A percentile compares a stretch with the other conserved stretches of the same genome.
Evolutionary conservation across 2,113 vertebrate species (phyloP).

Genomic region (Podiceps cristatus): DNA sequence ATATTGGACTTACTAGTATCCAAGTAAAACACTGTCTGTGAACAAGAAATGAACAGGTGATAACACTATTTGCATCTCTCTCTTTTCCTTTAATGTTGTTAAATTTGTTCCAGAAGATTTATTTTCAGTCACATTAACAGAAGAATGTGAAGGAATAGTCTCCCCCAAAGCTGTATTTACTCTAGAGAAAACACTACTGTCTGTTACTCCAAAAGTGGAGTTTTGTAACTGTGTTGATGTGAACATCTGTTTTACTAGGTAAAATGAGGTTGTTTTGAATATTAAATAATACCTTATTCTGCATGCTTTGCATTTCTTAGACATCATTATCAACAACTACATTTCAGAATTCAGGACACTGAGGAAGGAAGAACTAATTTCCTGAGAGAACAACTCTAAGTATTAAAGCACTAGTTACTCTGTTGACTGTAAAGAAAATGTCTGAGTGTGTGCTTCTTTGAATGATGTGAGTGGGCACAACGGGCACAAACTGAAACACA

Average conservation of each 20-base stretch:
- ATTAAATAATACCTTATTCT: background rate
- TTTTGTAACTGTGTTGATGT: background rate
- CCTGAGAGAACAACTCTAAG: background rate
- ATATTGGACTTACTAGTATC: constrained; percentile 3
- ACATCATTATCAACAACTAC: background rate
- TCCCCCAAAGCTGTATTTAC: background rate
- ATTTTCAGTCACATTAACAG: constrained; percentile 45
- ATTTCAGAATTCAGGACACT: background rate
- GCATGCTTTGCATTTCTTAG: background rate
- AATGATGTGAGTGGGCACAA: background rate
- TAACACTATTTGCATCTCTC: background rate
- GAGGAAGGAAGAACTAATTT: background rate
- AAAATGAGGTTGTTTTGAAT: background rate
- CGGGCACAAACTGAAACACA: background rate
- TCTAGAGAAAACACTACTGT: background rate
- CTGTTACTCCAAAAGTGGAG: background rate
- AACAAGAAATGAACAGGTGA: constrained; percentile 51
- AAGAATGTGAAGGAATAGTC: constrained; percentile 39
- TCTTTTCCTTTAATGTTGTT: constrained; percentile 32
- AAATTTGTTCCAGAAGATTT: constrained; percentile 21
- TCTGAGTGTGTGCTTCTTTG: background rate
- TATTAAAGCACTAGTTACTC: background rate
- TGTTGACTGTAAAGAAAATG: background rate
- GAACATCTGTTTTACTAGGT: background rate
- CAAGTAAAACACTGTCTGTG: constrained; percentile 54